Conservation (phyloP, 53 echinoderm and acorn worm genomes). For the Paelopatides confundens region DNA sequence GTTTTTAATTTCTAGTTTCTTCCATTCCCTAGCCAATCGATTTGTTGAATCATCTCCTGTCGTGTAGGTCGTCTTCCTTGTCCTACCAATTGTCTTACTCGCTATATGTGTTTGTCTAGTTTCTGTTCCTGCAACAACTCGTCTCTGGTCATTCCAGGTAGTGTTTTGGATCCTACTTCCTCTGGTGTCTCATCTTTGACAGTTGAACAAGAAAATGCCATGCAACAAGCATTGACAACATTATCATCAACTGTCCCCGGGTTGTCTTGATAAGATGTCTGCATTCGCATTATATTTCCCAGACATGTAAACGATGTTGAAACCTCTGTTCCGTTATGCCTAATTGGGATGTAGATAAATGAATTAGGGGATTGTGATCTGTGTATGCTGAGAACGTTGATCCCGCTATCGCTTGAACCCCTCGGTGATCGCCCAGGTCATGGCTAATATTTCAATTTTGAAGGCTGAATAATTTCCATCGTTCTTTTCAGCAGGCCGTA, state of each 20-base stretch:
- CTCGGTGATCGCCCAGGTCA: conserved; percentile 66
- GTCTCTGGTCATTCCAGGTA: too few species aligned
- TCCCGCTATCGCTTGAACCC: conserved; percentile 45
- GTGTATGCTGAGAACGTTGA: conserved; percentile 14
- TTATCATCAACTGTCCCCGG: not conserved
- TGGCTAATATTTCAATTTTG: conserved; percentile 54
- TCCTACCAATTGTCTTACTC: too few species aligned
- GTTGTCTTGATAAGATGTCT: not conserved
- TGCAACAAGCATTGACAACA: not conserved
- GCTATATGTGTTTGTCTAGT: too few species aligned
- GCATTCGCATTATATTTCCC: conserved; percentile 31
- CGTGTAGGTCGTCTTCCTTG: too few species aligned
- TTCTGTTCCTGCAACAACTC: too few species aligned
- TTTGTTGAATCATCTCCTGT: too few species aligned
- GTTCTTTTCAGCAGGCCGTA: conserved; percentile 44
- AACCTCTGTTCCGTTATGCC: conserved; percentile 5
- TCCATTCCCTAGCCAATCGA: too few species aligned
- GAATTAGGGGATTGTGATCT: conserved; percentile 33
- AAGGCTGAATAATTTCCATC: conserved; percentile 62
- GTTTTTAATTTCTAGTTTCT: too few species aligned
- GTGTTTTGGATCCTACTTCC: not conserved
- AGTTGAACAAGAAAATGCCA: not conserved
- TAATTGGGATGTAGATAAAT: conserved; percentile 24
- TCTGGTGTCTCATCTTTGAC: not conserved
- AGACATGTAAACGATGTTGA: conserved; percentile 34